Percentiles rank a stretch among this genome's conserved stretches.
phyloP scores from a whole-genome alignment of 1,140 invertebrate species.

The Laodelphax striatellus region DNA sequence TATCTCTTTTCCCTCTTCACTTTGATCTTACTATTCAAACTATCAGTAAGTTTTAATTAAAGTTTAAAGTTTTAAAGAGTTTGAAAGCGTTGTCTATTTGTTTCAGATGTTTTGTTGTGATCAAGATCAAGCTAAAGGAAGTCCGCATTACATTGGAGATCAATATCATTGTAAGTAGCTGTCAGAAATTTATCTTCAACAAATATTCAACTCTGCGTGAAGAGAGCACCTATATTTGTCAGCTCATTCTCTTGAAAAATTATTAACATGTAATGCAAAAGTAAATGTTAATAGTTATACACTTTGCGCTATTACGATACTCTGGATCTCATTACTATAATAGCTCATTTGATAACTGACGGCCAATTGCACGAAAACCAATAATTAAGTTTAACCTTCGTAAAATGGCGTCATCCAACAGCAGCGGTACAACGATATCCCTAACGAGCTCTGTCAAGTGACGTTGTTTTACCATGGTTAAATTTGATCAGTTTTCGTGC shows the following conservation, averaged over 20 bases:
- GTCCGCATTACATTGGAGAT: background rate
- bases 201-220: background rate
- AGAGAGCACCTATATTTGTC: background rate
- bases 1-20: background rate
- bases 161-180: background rate
- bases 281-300: no score
- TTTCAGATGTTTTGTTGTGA: background rate
- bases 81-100: background rate
- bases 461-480: no score
- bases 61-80: background rate
- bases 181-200: background rate
- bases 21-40: background rate
- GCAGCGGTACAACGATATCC: no score
- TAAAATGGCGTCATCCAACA: background rate
- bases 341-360: background rate
- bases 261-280: no score
- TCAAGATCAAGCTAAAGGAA: background rate
- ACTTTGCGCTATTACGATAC: no score
- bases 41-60: no score
- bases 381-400: background rate
- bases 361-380: background rate
- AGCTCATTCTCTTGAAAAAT: no score
- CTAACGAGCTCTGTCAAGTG: no score
- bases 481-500: no score
- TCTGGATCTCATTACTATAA: no score